Evolutionary conservation across 2,888 invertebrate genomes (phyloP), one percentile per base, ranked within the genome.

Genomic region (Thymelicus acteon): DNA sequence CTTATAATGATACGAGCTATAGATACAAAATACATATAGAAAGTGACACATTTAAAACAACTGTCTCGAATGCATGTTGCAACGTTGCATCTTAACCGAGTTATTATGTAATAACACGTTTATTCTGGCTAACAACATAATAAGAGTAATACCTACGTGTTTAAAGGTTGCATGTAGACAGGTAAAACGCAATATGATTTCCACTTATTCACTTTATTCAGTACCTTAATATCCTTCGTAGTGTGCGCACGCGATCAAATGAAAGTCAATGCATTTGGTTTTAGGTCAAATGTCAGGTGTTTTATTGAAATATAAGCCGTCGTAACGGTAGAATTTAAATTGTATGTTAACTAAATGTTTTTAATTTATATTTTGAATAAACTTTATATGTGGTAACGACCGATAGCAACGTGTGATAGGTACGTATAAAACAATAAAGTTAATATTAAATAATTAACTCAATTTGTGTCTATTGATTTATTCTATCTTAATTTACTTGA

Each of bases 31-130:
- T 57, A 12, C 15, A 19, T 19, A 54, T 12, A 10, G 12, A n/a
- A 52, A 39, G 52, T 63, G 64, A 54, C 37, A 48, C 39, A 40
- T 37, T 57, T 31, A 52, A 49, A 57, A 65, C 37, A 19, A n/a
- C 8, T 52, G 31, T 44, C 47, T 48, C 62, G 6, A 48, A 63
- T 58, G 47, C 69, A 69, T 64, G 58, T 19, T 60, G 63, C 69
- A 63, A 64, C 49, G 63, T 69, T 69, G 63, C 69, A 60, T 63
- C 63, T 52, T 39, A 39, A 58, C 37, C 13, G 10, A 63, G 37
- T 57, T 58, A 49, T 48, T 69, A 63, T 39, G 63, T 69, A 69
- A 63, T 60, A 69, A 69, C 69, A n/a, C 39, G 63, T 57, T 63
- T 31, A 61, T 47, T 69, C 49, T 67, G 58, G 13, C 37, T 39